Conservation (phyloP, 2,113 vertebrate genomes). For the Oryzias woworae region DNA sequence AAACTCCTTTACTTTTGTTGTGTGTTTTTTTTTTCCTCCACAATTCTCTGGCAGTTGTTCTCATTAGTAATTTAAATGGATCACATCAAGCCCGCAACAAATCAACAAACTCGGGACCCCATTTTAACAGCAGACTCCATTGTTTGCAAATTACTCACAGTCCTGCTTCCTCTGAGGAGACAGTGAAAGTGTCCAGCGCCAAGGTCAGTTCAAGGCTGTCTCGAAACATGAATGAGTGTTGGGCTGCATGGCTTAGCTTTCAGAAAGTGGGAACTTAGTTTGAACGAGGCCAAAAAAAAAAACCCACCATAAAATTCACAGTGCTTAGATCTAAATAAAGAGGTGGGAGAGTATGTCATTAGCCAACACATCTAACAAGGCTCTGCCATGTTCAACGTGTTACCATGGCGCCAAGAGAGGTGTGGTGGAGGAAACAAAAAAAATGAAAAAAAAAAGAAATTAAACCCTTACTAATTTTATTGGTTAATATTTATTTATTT, state of each 20-base stretch:
- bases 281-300: constrained; percentile 10
- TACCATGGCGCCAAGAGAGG: background rate
- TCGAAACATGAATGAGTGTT: background rate
- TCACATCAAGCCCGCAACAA: constrained; percentile 16
- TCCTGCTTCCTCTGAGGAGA: constrained; percentile 36
- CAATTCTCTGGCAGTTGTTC: constrained; percentile 19
- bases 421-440: background rate
- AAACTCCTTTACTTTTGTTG: constrained; percentile 52
- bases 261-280: background rate
- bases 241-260: background rate
- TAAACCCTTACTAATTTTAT: no score
- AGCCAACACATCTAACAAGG: background rate
- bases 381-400: background rate
- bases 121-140: constrained; percentile 37
- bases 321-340: constrained; percentile 9
- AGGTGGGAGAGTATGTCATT: background rate
- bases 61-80: constrained; percentile 7
- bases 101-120: constrained; percentile 4
- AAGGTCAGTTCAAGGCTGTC: background rate
- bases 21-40: constrained; percentile 32
- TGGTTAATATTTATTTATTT: no score
- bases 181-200: constrained; percentile 20
- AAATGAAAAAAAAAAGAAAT: background rate
- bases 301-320: background rate
- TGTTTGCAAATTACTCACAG: constrained; percentile 18